These are phyloP conservation scores for Danio kyathit DNA, from an alignment of 2,797 vertebrate species.

Conservation along the genomic window DNA sequence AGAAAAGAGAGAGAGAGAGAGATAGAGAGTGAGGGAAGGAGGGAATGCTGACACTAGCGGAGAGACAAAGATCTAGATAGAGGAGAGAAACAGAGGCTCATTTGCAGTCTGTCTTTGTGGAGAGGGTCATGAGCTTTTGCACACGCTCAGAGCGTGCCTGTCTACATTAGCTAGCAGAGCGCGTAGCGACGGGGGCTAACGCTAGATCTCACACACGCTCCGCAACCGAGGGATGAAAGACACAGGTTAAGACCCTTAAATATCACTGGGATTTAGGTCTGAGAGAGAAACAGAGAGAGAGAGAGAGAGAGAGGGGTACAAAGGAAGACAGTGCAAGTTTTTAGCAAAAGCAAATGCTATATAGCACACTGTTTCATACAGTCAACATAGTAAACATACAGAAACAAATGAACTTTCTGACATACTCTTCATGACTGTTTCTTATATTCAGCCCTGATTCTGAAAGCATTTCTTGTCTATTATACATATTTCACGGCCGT, in stretches of 20 bases:
- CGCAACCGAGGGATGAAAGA: constrained; percentile 76
- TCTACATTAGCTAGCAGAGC: constrained; percentile 51
- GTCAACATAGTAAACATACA: constrained; percentile 11
- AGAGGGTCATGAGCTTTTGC: constrained; percentile 57
- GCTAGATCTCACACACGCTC: constrained; percentile 58
- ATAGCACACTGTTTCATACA: neutral
- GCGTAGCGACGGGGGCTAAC: constrained; percentile 47
- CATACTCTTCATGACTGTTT: neutral
- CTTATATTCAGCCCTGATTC: neutral
- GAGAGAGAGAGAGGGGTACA: constrained; percentile 34
- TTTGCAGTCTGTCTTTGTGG: constrained; percentile 72
- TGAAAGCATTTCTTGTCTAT: neutral
- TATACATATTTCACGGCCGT: neutral
- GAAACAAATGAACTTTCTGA: neutral
- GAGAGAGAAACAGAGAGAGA: constrained; percentile 67
- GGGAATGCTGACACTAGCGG: constrained; percentile 59
- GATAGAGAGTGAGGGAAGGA: constrained; percentile 38
- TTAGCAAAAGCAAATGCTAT: constrained; percentile 16
- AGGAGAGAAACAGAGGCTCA: constrained; percentile 61
- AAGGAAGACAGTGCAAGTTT: neutral
- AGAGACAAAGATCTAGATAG: constrained; percentile 36
- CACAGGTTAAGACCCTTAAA: constrained; percentile 80
- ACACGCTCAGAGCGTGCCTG: constrained; percentile 62
- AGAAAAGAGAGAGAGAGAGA: constrained; percentile 36
- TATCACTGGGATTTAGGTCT: constrained; percentile 82